These are phyloP conservation scores for Mechanitis messenoides DNA, from an alignment of 2,888 invertebrate species.

Conservation along the genomic window DNA sequence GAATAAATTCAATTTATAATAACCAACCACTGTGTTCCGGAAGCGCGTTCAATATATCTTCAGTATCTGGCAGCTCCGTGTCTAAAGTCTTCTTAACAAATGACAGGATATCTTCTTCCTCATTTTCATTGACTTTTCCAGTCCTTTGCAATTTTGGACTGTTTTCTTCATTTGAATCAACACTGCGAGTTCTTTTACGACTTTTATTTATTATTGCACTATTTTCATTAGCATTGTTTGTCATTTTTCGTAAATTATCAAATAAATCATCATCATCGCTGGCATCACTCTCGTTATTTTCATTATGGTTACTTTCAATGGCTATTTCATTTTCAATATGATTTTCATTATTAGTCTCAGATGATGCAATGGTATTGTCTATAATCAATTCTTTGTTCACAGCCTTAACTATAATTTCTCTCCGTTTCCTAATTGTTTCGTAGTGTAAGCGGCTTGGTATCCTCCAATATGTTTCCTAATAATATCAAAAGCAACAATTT, in stretches of 20 bases:
- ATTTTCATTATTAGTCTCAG: background rate
- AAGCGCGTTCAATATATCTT: conserved; percentile 53
- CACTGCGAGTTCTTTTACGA: conserved; percentile 57
- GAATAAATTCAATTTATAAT: background rate
- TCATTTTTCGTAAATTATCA: conserved; percentile 60
- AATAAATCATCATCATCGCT: conserved; percentile 58
- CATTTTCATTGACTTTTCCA: conserved; percentile 39
- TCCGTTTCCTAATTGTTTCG: conserved; percentile 74
- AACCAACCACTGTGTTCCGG: conserved; percentile 53
- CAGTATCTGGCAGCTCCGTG: conserved; percentile 59
- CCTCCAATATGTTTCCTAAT: conserved; percentile 90
- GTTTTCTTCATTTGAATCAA: conserved; percentile 47
- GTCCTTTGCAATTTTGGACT: conserved; percentile 60
- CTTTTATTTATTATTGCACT: conserved; percentile 32
- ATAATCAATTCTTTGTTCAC: conserved; percentile 70
- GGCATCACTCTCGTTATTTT: conserved; percentile 24
- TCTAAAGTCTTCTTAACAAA: conserved; percentile 66
- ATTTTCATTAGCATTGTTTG: conserved; percentile 24
- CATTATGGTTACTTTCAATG: conserved; percentile 7
- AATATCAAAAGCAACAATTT: conserved; percentile 20
- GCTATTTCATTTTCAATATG: conserved; percentile 13
- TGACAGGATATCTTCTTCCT: conserved; percentile 60
- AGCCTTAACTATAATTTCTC: conserved; percentile 74
- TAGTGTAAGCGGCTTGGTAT: conserved; percentile 81
- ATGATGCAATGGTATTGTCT: conserved; percentile 31